Evolutionary conservation across 2,797 vertebrate genomes (phyloP), one percentile per base, ranked within the genome.

Genomic region (Neoniphon sammara): DNA sequence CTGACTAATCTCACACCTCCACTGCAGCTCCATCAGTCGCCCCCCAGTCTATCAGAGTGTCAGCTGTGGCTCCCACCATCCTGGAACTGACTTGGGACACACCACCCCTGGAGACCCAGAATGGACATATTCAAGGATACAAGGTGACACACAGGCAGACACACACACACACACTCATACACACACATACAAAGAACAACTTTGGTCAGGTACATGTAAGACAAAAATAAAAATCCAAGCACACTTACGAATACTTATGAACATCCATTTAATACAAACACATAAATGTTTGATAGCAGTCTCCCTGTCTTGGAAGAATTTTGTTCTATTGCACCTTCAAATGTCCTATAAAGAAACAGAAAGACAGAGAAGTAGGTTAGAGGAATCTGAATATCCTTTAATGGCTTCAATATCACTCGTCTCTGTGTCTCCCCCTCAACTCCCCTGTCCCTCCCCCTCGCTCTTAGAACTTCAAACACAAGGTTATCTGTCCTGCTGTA

Each of bases 41-140:
- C 14, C 97, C 97, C 0, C 96, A 97, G 94, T 96, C 94, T 20
- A 93, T 98, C 88, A 93, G 87, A 77, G 94, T 96, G 63, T 95
- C 90, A 21, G 91, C 96, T 0, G 88, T 95, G 65, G 95, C 96
- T 0, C 95, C 97, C 47, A 96, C 95, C 80, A 93, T 94, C 87
- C 93, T 99, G 92, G 96, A 98, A 91, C 94, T 98, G 88, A 93
- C 92, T 9, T 99, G 97, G 97, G 96, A 97, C 74, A 94, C 94
- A 0, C 97, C 97, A 1, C 97, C 97, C 0, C 92, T 93, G 0
- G 96, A 98, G 91, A 97, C 96, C 70, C 97, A 98, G 87, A 98
- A 98, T 2, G 97, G 97, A 86, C 96, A 95, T 92, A 97, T 99
- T 87, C 97, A 98, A 91, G 97, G 97, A 92, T 98, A 98, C 88